A percentile compares a stretch with the other conserved stretches of the same genome.
These are phyloP conservation scores for Galeopsomyia nigrocyanea DNA, from an alignment of 2,888 invertebrate species.

Conservation along the genomic window DNA sequence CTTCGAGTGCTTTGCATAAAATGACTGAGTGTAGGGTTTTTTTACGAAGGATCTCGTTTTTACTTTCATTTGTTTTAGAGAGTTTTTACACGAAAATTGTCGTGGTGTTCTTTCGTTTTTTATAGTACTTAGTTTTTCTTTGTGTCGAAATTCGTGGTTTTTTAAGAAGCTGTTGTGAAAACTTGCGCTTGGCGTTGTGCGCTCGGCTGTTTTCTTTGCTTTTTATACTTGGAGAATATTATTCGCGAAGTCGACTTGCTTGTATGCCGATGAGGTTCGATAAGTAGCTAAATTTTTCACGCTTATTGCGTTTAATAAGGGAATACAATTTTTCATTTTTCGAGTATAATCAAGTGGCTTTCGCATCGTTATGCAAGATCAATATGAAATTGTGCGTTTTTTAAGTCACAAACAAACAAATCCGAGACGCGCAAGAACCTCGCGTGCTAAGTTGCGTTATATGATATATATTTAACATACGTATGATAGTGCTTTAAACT, in stretches of 20 bases:
- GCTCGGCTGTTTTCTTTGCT: too few relatives aligned
- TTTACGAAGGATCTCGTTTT: conserved; percentile 9
- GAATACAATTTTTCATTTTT: conserved; percentile 17
- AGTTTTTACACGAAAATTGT: too few relatives aligned
- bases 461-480: conserved; percentile 51
- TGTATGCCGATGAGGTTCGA: too few relatives aligned
- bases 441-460: conserved; percentile 45
- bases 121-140: too few relatives aligned
- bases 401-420: neutral
- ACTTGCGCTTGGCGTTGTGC: too few relatives aligned
- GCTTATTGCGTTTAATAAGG: conserved; percentile 1
- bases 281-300: conserved; percentile 13
- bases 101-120: too few relatives aligned
- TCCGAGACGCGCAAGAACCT: neutral
- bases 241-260: too few relatives aligned
- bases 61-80: too few relatives aligned
- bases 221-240: too few relatives aligned
- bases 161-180: too few relatives aligned
- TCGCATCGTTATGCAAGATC: conserved; percentile 25
- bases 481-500: conserved; percentile 65
- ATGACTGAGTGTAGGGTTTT: conserved; percentile 10
- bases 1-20: neutral
- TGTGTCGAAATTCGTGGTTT: too few relatives aligned
- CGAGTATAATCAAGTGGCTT: conserved; percentile 36
- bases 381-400: conserved; percentile 10